phyloP scores from a whole-genome alignment of 2,888 invertebrate genomes.

The Pycnomerus fuliginosus region DNA sequence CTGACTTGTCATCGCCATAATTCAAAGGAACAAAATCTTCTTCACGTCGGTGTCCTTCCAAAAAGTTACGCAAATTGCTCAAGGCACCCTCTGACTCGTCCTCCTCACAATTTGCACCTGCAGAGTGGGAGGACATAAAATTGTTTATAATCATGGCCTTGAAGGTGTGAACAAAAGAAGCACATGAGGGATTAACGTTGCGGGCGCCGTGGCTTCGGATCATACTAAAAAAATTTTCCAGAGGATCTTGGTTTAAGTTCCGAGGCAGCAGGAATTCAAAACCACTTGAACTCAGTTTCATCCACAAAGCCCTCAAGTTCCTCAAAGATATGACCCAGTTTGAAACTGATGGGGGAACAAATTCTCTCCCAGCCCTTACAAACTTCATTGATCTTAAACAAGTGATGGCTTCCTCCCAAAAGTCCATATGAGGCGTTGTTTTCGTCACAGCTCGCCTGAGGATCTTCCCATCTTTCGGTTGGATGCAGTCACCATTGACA shows the following conservation, averaged over 20 bases:
- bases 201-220: slow-evolving; percentile 6
- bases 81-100: slow-evolving; percentile 15
- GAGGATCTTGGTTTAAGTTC: slow-evolving; percentile 24
- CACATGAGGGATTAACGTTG: slow-evolving; percentile 22
- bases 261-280: not conserved
- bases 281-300: not conserved
- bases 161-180: slow-evolving; percentile 14
- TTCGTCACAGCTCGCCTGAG: not conserved
- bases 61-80: slow-evolving; percentile 3
- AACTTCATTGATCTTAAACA: not conserved
- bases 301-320: not conserved
- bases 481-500: not conserved
- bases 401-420: not conserved
- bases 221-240: slow-evolving; percentile 23
- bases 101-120: slow-evolving; percentile 18
- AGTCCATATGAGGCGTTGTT: not conserved
- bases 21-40: not conserved
- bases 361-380: not conserved
- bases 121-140: slow-evolving; percentile 19
- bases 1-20: not conserved
- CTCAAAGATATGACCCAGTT: not conserved
- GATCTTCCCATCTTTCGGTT: not conserved
- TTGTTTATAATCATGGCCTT: slow-evolving; percentile 23
- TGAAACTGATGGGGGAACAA: slow-evolving; percentile 1
- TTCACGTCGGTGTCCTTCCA: not conserved